phyloP scores from a whole-genome alignment of 2,113 vertebrate genomes.

The Seriola dumerili region DNA sequence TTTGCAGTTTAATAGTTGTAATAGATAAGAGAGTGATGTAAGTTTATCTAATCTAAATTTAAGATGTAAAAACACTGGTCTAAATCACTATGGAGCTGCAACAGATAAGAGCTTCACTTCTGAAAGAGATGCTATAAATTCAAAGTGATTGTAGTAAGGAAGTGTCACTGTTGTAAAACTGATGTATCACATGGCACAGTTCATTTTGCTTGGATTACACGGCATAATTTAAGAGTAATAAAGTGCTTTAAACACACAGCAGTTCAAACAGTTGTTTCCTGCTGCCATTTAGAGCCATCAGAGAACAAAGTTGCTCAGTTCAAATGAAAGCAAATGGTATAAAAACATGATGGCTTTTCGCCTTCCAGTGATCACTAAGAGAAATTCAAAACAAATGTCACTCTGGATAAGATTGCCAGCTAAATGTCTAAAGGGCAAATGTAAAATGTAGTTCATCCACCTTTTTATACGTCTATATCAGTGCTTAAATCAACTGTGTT shows the following conservation, averaged over 20 bases:
- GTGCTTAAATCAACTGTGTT: constrained; percentile 70
- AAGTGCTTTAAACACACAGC: constrained; percentile 10
- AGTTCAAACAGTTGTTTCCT: constrained; percentile 30
- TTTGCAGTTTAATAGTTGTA: background rate
- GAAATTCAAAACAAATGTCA: constrained; percentile 57
- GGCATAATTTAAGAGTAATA: background rate
- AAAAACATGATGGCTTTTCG: constrained; percentile 33
- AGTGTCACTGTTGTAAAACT: background rate
- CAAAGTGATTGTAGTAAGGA: background rate
- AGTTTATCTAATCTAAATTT: background rate
- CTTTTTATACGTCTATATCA: constrained; percentile 53
- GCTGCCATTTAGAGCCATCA: constrained; percentile 10
- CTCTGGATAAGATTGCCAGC: constrained; percentile 36
- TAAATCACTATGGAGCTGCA: background rate
- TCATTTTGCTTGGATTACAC: background rate
- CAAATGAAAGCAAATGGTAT: constrained; percentile 40
- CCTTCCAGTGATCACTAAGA: constrained; percentile 32
- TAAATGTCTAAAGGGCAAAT: constrained; percentile 60
- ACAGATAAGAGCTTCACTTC: background rate
- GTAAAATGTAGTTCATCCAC: constrained; percentile 65
- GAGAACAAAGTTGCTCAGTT: constrained; percentile 7
- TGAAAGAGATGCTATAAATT: background rate
- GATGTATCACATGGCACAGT: background rate
- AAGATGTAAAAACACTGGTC: background rate
- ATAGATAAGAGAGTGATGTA: background rate